Conservation (phyloP, 1,140 invertebrate genomes). For the Drosophila punjabiensis region DNA sequence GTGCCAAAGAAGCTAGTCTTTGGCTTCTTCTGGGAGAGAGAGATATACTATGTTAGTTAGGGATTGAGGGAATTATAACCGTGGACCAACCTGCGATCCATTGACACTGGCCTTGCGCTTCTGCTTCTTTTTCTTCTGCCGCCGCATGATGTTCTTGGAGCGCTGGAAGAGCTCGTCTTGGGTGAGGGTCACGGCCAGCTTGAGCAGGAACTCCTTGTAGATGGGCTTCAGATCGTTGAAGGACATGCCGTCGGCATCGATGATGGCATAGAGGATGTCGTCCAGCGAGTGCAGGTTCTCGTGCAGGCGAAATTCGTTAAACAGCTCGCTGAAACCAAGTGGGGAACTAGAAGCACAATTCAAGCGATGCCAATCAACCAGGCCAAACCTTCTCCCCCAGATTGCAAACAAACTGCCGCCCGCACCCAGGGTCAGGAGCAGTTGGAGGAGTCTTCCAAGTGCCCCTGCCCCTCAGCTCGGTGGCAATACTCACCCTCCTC, state of each 20-base stretch:
- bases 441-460: neutral
- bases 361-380: constrained; percentile 79
- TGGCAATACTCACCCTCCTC: constrained; percentile 79
- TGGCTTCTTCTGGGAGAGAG: constrained; percentile 85
- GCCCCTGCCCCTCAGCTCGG: constrained; percentile 23
- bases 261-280: constrained; percentile 94
- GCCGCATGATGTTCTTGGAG: constrained; percentile 94
- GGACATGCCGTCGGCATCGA: constrained; percentile 95
- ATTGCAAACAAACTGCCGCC: constrained; percentile 57
- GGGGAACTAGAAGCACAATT: constrained; percentile 88
- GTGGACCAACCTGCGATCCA: constrained; percentile 61
- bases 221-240: constrained; percentile 96
- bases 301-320: constrained; percentile 93
- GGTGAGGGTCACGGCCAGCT: constrained; percentile 93
- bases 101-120: constrained; percentile 85
- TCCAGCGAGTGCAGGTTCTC: constrained; percentile 95
- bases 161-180: constrained; percentile 96
- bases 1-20: constrained; percentile 86
- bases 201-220: constrained; percentile 95
- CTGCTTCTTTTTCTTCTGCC: constrained; percentile 90
- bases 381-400: constrained; percentile 75
- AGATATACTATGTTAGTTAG: neutral
- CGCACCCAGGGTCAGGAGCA: constrained; percentile 32
- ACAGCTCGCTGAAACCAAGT: constrained; percentile 92
- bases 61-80: fast-evolving